A percentile compares a stretch with the other conserved stretches of the same genome.
These are phyloP conservation scores for Acinonyx jubatus DNA, from an alignment of 2,113 vertebrate genomes.

Conservation along the genomic window DNA sequence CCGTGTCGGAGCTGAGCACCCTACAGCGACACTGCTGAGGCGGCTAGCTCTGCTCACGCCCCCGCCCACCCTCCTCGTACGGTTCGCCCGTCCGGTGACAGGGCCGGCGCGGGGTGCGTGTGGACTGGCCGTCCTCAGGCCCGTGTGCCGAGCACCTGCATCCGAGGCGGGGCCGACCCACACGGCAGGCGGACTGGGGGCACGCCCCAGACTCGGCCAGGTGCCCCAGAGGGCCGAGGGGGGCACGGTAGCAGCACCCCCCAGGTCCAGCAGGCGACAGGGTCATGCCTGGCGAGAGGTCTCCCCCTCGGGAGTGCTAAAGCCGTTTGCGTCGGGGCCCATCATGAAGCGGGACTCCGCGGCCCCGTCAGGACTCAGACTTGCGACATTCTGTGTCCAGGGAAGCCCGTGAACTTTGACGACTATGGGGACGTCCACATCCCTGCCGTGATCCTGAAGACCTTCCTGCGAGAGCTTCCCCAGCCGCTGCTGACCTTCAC, in stretches of 20 bases:
- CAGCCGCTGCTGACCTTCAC: conserved; percentile 91
- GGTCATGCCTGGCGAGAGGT: accelerated
- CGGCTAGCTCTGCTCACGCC: no score
- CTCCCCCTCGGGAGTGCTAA: accelerated
- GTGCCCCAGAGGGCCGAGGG: background rate
- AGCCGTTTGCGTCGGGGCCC: accelerated
- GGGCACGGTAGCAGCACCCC: background rate
- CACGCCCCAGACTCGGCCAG: accelerated
- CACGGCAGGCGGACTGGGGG: accelerated
- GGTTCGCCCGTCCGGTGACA: accelerated
- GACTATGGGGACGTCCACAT: conserved; percentile 87
- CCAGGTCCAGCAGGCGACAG: accelerated
- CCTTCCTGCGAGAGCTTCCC: conserved; percentile 91
- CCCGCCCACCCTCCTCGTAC: accelerated
- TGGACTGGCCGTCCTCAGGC: background rate
- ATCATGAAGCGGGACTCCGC: accelerated
- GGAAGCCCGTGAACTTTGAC: conserved; percentile 90
- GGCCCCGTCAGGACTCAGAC: background rate
- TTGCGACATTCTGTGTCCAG: conserved; percentile 61
- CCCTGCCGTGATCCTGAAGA: conserved; percentile 91
- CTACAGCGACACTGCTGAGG: no score
- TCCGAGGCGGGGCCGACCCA: accelerated
- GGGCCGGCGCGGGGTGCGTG: accelerated
- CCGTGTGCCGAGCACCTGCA: accelerated
- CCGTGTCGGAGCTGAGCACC: accelerated